A percentile compares a stretch with the other conserved stretches of the same genome.
Evolutionary conservation across 1,140 invertebrate species (phyloP).

Genomic region (Zophobas atratus): DNA sequence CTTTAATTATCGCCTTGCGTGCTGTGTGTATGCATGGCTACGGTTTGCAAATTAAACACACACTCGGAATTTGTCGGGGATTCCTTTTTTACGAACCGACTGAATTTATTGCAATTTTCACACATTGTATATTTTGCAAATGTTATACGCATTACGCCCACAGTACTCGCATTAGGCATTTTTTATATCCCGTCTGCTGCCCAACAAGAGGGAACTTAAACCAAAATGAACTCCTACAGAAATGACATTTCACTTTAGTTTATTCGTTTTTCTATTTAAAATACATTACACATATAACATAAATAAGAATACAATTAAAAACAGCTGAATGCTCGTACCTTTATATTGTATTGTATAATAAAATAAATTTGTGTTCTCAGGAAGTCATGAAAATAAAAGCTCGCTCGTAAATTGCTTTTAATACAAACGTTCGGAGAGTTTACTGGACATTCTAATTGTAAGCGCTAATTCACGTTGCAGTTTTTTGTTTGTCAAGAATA

Average conservation of each 20-base stretch:
- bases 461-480: no score
- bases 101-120: constrained; percentile 20
- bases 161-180: not conserved
- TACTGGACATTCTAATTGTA: no score
- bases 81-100: constrained; percentile 4
- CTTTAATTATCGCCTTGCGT: constrained; percentile 42
- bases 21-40: constrained; percentile 8
- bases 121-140: constrained; percentile 14
- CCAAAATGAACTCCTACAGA: not conserved
- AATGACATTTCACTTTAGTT: not conserved
- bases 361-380: no score
- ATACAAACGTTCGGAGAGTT: no score
- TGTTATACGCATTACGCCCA: constrained; percentile 32
- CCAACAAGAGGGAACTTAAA: not conserved
- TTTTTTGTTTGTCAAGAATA: no score
- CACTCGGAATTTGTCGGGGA: constrained; percentile 16
- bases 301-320: no score
- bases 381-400: no score
- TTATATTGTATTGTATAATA: no score
- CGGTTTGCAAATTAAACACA: constrained; percentile 40
- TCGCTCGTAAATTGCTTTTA: no score
- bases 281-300: no score
- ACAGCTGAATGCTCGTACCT: no score
- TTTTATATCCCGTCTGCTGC: not conserved
- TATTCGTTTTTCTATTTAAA: no score